Conservation (phyloP, 1,140 invertebrate genomes). For the Drosophila funebris region DNA sequence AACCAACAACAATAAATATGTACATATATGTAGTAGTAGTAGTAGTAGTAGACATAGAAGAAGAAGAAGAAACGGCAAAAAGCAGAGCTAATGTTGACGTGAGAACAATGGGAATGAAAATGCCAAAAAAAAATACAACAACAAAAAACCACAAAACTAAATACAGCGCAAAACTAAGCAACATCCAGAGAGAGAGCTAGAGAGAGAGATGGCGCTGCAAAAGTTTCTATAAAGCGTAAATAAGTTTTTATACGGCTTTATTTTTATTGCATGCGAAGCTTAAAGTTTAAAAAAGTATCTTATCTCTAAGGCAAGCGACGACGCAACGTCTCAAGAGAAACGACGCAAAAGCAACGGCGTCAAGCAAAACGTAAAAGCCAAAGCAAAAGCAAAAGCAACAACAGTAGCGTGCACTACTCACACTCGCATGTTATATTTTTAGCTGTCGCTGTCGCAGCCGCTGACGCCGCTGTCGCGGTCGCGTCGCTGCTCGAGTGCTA, state of each 20-base stretch:
- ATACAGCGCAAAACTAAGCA: slow-evolving; percentile 1
- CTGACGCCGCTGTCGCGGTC: neutral
- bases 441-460: slow-evolving; percentile 20
- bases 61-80: slow-evolving; percentile 26
- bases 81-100: slow-evolving; percentile 38
- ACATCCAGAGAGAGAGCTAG: neutral
- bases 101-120: slow-evolving; percentile 61
- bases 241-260: slow-evolving; percentile 60
- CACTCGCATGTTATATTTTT: slow-evolving; percentile 38
- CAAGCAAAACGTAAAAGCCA: slow-evolving; percentile 8
- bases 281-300: slow-evolving; percentile 66
- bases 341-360: slow-evolving; percentile 40
- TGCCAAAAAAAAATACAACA: slow-evolving; percentile 45
- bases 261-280: slow-evolving; percentile 69
- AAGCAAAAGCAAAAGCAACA: slow-evolving; percentile 1
- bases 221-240: slow-evolving; percentile 54
- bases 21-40: neutral
- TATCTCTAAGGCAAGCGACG: slow-evolving; percentile 31
- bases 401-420: slow-evolving; percentile 2
- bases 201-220: slow-evolving; percentile 14
- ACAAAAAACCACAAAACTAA: slow-evolving; percentile 47
- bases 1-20: slow-evolving; percentile 29
- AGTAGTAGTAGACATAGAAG: neutral
- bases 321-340: slow-evolving; percentile 45
- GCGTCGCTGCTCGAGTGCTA: slow-evolving; percentile 12